Conservation (phyloP, 2,888 invertebrate species). For the Erannis defoliaria region DNA sequence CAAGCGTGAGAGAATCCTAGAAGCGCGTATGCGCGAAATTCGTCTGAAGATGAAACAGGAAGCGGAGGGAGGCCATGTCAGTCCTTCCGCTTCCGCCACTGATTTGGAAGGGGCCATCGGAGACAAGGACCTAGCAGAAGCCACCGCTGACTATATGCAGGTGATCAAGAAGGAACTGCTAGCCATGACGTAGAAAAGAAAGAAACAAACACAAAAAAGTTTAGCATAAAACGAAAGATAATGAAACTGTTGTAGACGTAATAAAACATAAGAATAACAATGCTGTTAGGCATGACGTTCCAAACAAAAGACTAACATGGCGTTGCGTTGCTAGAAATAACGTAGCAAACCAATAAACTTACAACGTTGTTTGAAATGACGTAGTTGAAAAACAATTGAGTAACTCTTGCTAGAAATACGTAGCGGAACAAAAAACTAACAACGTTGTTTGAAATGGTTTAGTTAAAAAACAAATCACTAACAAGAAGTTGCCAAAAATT, state of each 20-base stretch:
- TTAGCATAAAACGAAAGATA: too few relatives aligned
- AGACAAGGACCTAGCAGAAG: conserved; percentile 6
- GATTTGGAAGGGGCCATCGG: conserved; percentile 5
- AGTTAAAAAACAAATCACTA: too few relatives aligned
- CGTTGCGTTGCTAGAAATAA: too few relatives aligned
- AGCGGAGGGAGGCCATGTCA: conserved; percentile 7
- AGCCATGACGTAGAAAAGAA: background rate
- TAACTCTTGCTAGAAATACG: too few relatives aligned
- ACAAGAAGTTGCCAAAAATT: background rate
- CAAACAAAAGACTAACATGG: too few relatives aligned
- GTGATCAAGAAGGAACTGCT: conserved; percentile 3
- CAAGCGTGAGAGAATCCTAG: conserved; percentile 95
- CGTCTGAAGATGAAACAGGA: conserved; percentile 83
- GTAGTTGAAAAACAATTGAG: too few relatives aligned
- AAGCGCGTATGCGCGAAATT: conserved; percentile 94
- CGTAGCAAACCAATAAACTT: too few relatives aligned
- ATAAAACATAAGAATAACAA: background rate
- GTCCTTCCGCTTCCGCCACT: background rate
- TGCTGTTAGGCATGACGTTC: too few relatives aligned
- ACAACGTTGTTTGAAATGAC: too few relatives aligned
- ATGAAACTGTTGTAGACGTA: too few relatives aligned
- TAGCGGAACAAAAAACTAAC: too few relatives aligned
- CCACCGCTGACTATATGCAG: conserved; percentile 1
- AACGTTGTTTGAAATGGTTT: too few relatives aligned
- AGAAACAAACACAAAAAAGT: background rate